phyloP scores from a whole-genome alignment of 2,888 invertebrate species.

The Kuschelorhynchus macadamiae region DNA sequence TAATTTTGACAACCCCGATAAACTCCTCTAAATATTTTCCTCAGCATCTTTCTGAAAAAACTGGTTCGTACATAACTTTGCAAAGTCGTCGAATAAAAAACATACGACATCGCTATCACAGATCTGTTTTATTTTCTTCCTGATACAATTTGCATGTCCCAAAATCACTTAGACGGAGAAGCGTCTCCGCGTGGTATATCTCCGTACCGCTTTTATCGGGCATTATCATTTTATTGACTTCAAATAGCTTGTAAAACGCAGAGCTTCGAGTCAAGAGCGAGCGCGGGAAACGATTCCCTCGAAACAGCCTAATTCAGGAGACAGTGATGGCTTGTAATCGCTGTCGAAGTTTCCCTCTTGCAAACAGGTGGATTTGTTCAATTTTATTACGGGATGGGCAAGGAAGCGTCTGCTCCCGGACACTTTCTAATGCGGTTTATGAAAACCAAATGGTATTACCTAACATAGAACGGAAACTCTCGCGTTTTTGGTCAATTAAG shows the following conservation, averaged over 20 bases:
- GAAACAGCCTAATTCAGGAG: conserved; percentile 70
- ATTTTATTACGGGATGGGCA: conserved; percentile 62
- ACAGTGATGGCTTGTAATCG: conserved; percentile 70
- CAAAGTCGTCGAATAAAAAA: conserved; percentile 3
- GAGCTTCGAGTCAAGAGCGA: conserved; percentile 67
- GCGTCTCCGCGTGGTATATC: conserved; percentile 60
- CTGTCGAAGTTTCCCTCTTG: conserved; percentile 63
- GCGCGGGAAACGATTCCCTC: conserved; percentile 67
- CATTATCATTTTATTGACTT: conserved; percentile 72
- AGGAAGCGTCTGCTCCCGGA: conserved; percentile 54
- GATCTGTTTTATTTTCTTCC: conserved; percentile 60
- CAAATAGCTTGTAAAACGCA: conserved; percentile 73
- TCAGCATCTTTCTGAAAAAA: too few species aligned
- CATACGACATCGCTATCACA: conserved; percentile 15
- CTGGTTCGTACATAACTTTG: too few species aligned
- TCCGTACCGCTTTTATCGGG: conserved; percentile 68
- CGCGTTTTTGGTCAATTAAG: too few species aligned
- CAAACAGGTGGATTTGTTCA: conserved; percentile 69
- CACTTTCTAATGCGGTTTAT: conserved; percentile 20
- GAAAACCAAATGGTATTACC: neutral
- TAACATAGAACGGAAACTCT: too few species aligned
- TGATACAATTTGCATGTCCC: conserved; percentile 69
- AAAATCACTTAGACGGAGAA: conserved; percentile 66
- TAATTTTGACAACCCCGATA: too few species aligned
- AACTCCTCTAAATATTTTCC: too few species aligned